Evolutionary conservation across 2,888 invertebrate species (phyloP), one percentile per base, ranked within the genome.

Genomic region (Nebria brevicollis): DNA sequence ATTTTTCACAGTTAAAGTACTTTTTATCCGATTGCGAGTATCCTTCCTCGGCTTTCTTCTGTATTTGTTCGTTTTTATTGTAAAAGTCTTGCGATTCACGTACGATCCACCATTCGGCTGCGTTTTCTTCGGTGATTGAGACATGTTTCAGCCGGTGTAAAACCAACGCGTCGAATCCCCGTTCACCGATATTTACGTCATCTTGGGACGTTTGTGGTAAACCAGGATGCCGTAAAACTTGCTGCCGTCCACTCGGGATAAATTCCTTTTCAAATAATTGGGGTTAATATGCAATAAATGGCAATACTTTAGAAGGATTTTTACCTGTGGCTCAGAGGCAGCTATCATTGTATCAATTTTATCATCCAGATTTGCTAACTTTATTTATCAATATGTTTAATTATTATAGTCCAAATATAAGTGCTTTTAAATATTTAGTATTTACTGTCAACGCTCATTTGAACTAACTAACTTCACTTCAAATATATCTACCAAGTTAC

Each of bases 241-340:
- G 94, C 90, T 94, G 93, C 90, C 96, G 94, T 88, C 96, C 96
- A 91, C 95, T 94, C 87, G 96, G 96, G 91, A 95, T 92, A 91
- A 95, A 97, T 92, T 96, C 96, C 95, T 96, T 84, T 0, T 86
- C 86, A 78, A 84, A 83, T 82, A 81, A 75, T 75, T 42, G 34
- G 34, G 70, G 10, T 68, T 75, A 82, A 68, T 66, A 64, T 83
- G 41, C 74, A 78, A 82, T 75, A 77, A 64, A 13, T 70, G 2
- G 20, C 13, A 20, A 70, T 70, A 70, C 10, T 54, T 54, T 54
- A 54, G 7, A 7, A 54, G 54, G 54, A 7, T 3, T 82, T 87
- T 87, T 90, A 95, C 95, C 95, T 95, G 92, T 91, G 96, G 96
- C 91, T 96, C 95, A 90, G 95, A 95, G 91, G 96, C 96, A 92